Evolutionary conservation across 2,113 vertebrate genomes (phyloP), one percentile per base, ranked within the genome.

Genomic region (Suricata suricatta): DNA sequence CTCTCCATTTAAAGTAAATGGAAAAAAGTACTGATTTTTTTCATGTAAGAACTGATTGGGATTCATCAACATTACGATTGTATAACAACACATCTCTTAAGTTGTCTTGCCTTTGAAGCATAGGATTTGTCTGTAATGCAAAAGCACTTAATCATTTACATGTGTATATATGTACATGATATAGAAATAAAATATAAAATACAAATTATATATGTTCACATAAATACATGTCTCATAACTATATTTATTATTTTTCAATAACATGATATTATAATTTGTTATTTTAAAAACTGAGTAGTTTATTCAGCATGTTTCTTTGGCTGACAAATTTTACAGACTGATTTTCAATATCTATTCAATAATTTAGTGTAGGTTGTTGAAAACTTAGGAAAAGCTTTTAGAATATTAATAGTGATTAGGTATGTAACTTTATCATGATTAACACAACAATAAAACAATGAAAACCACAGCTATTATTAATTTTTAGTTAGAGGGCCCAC

Each of bases 381-480:
- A 72, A 80, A 35, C 64, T 94, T 57, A 80, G 54, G 12, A 95
- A 89, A 52, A 13, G 0, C 4, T 74, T 97, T 83, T 7, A 94
- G 87, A 84, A 77, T 84, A 44, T 8, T 66, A 71, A 69, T 77
- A 91, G 63, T 90, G 15, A 1, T 81, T 88, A 74, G 35, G 11
- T 83, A 71, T 95, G 5, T 29, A 93, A 83, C 16, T 72, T 64
- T 95, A 81, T 85, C 95, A 54, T 69, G 80, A 88, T 64, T 12
- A 90, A 35, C 71, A 69, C 12, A 47, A 87, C 23, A 57, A 60
- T 54, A 19, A 17, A 71, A 57, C 66, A 57, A 60, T 33, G 31
- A 90, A 95, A 84, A 95, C 25, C 57, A 94, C 27, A 96, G 16
- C 29, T 90, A 12, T 84, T 84, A 88, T 80, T 69, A 54, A 88